Percentiles rank a stretch among this genome's conserved stretches.
Evolutionary conservation across 2,113 vertebrate genomes (phyloP).

Genomic region (Acanthisitta chloris): DNA sequence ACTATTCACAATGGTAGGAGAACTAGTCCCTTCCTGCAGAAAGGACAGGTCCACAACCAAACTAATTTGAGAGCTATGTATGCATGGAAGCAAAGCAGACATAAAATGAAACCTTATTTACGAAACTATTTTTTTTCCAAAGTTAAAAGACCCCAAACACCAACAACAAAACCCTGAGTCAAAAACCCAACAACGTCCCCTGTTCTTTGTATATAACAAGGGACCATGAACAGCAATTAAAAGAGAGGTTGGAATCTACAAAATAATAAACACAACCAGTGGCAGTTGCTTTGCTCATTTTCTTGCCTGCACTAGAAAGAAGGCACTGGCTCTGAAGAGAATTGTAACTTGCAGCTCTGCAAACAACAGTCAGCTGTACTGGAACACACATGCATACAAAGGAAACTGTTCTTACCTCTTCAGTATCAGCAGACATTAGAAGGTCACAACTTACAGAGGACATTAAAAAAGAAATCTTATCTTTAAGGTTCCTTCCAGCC

Average conservation of each 20-base stretch:
- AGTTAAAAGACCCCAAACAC: accelerated
- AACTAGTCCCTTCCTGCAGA: neutral
- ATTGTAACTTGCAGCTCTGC: neutral
- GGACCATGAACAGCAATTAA: neutral
- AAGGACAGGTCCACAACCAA: neutral
- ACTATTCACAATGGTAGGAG: neutral
- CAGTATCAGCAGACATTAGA: neutral
- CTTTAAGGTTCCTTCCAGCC: neutral
- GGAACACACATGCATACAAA: neutral
- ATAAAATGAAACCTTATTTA: neutral
- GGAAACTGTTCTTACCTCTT: neutral
- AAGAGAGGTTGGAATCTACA: neutral
- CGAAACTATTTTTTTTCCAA: neutral
- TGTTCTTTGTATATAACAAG: neutral
- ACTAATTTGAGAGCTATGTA: neutral
- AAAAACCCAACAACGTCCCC: neutral
- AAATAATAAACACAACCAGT: neutral
- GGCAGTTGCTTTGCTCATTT: neutral
- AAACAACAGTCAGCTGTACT: neutral
- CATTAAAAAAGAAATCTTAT: neutral
- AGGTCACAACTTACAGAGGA: neutral
- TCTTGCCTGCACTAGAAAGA: neutral
- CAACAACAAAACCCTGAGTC: accelerated
- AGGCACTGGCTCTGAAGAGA: neutral
- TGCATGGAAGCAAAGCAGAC: neutral